These are phyloP conservation scores for Drosophila kepulauana DNA, from an alignment of 1,140 invertebrate species.

Conservation along the genomic window DNA sequence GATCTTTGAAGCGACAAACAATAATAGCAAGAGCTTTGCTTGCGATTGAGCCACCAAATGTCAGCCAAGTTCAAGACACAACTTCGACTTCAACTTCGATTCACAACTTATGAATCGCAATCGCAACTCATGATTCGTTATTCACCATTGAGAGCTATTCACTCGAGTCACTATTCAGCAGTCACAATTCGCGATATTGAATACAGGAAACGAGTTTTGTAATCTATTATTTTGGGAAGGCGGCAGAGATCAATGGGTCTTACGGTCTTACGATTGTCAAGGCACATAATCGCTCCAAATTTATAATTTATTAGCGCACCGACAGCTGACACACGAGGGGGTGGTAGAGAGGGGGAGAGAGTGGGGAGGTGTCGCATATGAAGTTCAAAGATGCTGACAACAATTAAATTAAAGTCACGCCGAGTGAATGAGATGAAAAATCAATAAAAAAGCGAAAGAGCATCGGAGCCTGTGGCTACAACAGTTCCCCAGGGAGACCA, in stretches of 20 bases:
- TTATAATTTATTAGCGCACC: constrained; percentile 74
- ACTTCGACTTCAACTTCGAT: background rate
- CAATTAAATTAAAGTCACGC: constrained; percentile 81
- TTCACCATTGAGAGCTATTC: background rate
- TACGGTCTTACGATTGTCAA: constrained; percentile 49
- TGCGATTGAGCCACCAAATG: constrained; percentile 54
- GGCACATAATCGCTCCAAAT: constrained; percentile 75
- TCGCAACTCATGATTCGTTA: constrained; percentile 16
- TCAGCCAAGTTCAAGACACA: constrained; percentile 51
- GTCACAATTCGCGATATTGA: constrained; percentile 26
- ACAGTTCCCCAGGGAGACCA: constrained; percentile 23
- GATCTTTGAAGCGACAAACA: background rate
- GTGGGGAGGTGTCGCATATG: constrained; percentile 10
- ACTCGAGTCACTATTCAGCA: constrained; percentile 3
- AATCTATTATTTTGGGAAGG: constrained; percentile 11
- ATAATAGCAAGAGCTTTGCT: constrained; percentile 25
- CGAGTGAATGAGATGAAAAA: constrained; percentile 22
- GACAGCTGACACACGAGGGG: constrained; percentile 58
- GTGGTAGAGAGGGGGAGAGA: background rate
- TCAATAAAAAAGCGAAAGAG: constrained; percentile 31
- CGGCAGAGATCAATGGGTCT: constrained; percentile 70
- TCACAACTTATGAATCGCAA: constrained; percentile 22
- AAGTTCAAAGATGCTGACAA: constrained; percentile 82
- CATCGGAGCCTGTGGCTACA: constrained; percentile 16
- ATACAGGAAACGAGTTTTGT: constrained; percentile 69